These are phyloP conservation scores for Mus pahari DNA, from an alignment of 2,113 vertebrate species.

Conservation along the genomic window DNA sequence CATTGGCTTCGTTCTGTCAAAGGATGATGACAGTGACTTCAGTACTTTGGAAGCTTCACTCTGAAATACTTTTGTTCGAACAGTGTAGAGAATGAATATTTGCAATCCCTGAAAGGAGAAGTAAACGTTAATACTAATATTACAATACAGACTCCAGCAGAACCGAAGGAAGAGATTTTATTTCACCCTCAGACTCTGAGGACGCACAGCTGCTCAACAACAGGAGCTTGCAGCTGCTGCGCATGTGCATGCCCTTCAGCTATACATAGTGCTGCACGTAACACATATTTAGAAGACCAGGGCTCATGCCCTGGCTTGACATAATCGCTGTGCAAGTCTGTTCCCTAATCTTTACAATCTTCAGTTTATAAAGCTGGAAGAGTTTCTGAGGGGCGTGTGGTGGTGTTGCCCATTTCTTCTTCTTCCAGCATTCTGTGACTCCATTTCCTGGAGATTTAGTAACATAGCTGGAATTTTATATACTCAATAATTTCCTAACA, in stretches of 20 bases:
- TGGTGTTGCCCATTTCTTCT: neutral
- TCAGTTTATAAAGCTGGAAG: neutral
- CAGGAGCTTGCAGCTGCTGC: neutral
- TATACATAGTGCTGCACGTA: neutral
- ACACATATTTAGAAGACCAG: neutral
- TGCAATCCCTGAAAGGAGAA: conserved; percentile 77
- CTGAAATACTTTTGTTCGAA: conserved; percentile 77
- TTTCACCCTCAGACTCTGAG: neutral
- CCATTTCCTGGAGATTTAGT: neutral
- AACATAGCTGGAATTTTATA: neutral
- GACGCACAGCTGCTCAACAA: neutral
- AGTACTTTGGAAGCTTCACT: conserved; percentile 66
- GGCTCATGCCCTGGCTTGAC: neutral
- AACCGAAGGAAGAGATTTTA: conserved; percentile 37
- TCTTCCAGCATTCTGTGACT: conserved; percentile 11
- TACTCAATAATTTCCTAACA: neutral
- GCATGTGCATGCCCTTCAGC: neutral
- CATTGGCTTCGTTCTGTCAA: neutral
- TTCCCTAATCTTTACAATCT: neutral
- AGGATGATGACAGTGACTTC: neutral
- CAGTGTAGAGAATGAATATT: conserved; percentile 81
- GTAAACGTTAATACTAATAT: conserved; percentile 6
- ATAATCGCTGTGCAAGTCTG: neutral
- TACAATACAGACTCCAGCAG: neutral
- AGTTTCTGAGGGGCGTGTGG: neutral